phyloP scores from a whole-genome alignment of 2,888 invertebrate species.

The Oegoconia quadripuncta region DNA sequence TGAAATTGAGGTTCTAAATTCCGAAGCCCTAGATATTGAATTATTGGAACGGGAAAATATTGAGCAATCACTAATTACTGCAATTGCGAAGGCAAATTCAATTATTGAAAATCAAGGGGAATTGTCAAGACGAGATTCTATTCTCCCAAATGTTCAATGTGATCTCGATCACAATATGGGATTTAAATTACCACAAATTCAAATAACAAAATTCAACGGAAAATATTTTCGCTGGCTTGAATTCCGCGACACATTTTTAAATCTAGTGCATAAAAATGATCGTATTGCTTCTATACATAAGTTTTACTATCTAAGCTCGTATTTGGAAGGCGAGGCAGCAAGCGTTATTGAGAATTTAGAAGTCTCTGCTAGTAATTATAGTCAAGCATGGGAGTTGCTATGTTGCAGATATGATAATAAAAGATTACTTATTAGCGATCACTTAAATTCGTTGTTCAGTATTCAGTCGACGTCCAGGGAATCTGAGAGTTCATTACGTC shows the following conservation, averaged over 20 bases:
- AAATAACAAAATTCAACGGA: constrained; percentile 25
- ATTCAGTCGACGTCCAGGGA: constrained; percentile 15
- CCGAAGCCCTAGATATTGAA: constrained; percentile 10
- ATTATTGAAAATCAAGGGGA: constrained; percentile 9
- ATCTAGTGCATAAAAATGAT: constrained; percentile 23
- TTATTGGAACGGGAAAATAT: constrained; percentile 19
- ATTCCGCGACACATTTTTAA: constrained; percentile 22
- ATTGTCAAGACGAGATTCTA: neutral
- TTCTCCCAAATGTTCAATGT: neutral
- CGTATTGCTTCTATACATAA: constrained; percentile 20
- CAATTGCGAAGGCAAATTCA: constrained; percentile 18
- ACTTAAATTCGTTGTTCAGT: constrained; percentile 19
- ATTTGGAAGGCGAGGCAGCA: constrained; percentile 22
- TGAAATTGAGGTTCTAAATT: constrained; percentile 18
- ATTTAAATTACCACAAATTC: constrained; percentile 22
- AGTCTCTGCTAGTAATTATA: constrained; percentile 15
- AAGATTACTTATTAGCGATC: constrained; percentile 17
- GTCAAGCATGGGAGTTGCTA: constrained; percentile 13
- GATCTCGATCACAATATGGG: constrained; percentile 8
- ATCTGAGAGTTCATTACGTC: constrained; percentile 18
- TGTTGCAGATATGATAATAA: constrained; percentile 18
- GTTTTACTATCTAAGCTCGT: no score
- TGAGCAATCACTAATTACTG: constrained; percentile 12
- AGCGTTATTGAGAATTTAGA: constrained; percentile 18
- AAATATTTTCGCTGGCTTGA: constrained; percentile 24